Conservation (phyloP, 2,888 invertebrate genomes). For the Drosophila trichaetosa region DNA sequence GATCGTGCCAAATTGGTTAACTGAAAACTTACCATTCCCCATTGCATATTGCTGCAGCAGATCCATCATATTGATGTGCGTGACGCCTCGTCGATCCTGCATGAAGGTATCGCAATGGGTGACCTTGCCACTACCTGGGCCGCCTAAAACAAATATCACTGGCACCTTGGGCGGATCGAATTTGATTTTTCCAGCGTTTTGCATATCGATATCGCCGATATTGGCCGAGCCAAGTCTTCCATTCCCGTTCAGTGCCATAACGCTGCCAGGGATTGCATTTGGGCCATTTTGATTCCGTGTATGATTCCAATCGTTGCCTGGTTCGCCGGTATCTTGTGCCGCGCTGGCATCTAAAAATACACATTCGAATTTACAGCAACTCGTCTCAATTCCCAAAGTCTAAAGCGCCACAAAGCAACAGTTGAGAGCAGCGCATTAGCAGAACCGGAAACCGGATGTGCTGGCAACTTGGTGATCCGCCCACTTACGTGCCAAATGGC, state of each 20-base stretch:
- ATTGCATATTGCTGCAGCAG: slow-evolving; percentile 94
- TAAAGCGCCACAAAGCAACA: slow-evolving; percentile 53
- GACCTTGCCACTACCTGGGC: slow-evolving; percentile 98
- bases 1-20: not conserved
- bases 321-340: slow-evolving; percentile 91
- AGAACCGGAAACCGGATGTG: slow-evolving; percentile 70
- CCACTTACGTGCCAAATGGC: slow-evolving; percentile 59
- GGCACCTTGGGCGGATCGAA: slow-evolving; percentile 94
- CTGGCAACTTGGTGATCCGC: slow-evolving; percentile 55
- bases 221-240: slow-evolving; percentile 86
- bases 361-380: not conserved
- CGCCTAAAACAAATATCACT: slow-evolving; percentile 95
- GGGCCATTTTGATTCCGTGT: slow-evolving; percentile 77
- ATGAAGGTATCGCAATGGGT: slow-evolving; percentile 97
- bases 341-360: slow-evolving; percentile 86
- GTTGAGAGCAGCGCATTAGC: slow-evolving; percentile 44
- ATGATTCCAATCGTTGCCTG: slow-evolving; percentile 85
- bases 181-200: slow-evolving; percentile 92
- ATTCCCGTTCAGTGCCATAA: slow-evolving; percentile 56
- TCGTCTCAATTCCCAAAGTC: not conserved
- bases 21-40: slow-evolving; percentile 89
- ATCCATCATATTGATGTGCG: slow-evolving; percentile 96
- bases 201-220: slow-evolving; percentile 90
- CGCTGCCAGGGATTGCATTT: slow-evolving; percentile 63
- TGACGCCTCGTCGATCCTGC: slow-evolving; percentile 93